These are phyloP conservation scores for Apocrypta bakeri DNA, from an alignment of 1,140 invertebrate genomes.

Conservation along the genomic window DNA sequence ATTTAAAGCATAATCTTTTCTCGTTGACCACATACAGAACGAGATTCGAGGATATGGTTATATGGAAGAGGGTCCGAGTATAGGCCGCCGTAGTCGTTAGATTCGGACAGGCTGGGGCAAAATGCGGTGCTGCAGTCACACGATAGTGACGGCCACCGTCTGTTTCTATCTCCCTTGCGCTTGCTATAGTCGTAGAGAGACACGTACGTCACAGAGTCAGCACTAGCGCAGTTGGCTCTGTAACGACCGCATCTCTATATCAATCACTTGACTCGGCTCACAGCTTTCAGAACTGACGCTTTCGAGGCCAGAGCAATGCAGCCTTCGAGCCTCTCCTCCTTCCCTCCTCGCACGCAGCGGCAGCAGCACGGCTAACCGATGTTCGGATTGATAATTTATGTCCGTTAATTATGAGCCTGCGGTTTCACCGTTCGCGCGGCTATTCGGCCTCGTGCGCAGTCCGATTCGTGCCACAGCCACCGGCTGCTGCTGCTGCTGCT, in stretches of 20 bases:
- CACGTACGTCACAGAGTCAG: constrained; percentile 73
- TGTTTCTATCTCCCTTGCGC: constrained; percentile 16
- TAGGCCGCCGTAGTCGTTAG: not conserved
- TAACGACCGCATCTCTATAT: constrained; percentile 73
- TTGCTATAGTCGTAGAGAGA: constrained; percentile 65
- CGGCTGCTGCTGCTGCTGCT: not conserved
- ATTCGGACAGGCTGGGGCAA: not conserved
- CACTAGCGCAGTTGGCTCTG: constrained; percentile 69
- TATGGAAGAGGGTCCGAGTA: too few species aligned
- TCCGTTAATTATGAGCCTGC: constrained; percentile 73
- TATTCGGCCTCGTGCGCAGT: not conserved
- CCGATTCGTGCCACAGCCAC: not conserved
- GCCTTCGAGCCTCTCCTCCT: constrained; percentile 52
- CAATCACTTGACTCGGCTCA: constrained; percentile 70
- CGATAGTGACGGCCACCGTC: constrained; percentile 61
- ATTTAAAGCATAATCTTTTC: too few species aligned
- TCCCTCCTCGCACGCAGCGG: constrained; percentile 50
- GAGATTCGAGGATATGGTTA: not conserved
- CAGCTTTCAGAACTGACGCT: constrained; percentile 60
- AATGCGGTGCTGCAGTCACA: constrained; percentile 25
- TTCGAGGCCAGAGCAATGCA: constrained; percentile 52
- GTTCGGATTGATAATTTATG: constrained; percentile 75
- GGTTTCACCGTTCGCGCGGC: constrained; percentile 59
- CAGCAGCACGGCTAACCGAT: constrained; percentile 65
- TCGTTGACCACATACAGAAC: not conserved